Conservation (phyloP, 2,113 vertebrate genomes). For the Ctenodactylus gundi region DNA sequence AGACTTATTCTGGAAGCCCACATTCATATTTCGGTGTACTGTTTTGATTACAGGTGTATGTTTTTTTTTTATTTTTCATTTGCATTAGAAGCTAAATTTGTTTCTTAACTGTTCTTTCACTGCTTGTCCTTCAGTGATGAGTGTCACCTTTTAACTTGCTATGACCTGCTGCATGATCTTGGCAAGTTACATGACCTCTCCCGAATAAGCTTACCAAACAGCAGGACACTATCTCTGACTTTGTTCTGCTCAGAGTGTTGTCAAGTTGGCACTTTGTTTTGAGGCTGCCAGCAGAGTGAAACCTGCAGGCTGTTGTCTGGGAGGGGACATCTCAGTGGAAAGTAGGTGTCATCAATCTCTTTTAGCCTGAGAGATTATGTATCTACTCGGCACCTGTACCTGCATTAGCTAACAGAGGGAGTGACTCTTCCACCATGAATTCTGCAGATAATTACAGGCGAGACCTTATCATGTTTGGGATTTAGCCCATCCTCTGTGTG, state of each 20-base stretch:
- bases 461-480: not conserved
- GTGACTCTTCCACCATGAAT: not conserved
- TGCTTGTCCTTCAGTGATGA: not conserved
- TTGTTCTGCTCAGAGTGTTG: not conserved
- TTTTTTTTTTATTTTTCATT: not conserved
- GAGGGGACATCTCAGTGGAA: not conserved
- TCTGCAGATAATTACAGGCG: constrained; percentile 40
- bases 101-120: not conserved
- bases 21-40: not conserved
- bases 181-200: not conserved
- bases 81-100: not conserved
- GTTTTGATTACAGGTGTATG: not conserved
- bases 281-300: not conserved
- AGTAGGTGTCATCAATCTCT: not conserved
- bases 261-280: not conserved
- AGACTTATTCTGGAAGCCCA: not conserved
- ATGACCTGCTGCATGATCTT: not conserved
- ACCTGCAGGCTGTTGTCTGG: not conserved
- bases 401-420: not conserved
- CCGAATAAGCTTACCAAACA: not conserved
- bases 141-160: not conserved
- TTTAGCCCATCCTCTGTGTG: not conserved
- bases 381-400: not conserved
- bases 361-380: not conserved
- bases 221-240: not conserved